phyloP scores from a whole-genome alignment of 2,888 invertebrate genomes.

The Hermaeophaga mercurialis region DNA sequence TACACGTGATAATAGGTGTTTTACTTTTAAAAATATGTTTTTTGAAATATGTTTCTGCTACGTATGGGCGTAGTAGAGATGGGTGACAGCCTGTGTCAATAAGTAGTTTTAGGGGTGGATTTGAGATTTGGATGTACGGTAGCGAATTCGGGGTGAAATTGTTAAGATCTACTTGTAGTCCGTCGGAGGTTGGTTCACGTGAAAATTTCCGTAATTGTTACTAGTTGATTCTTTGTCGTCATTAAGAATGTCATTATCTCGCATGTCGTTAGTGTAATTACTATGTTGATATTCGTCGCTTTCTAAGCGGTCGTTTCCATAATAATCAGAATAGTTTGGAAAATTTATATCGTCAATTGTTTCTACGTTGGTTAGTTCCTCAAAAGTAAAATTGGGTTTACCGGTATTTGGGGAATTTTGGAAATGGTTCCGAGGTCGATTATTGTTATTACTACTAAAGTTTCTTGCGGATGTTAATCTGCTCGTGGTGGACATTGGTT shows the following conservation, averaged over 20 bases:
- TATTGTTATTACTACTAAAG: neutral
- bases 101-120: conserved; percentile 4
- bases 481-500: conserved; percentile 13
- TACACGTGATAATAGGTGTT: conserved; percentile 1
- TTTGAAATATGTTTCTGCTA: conserved; percentile 6
- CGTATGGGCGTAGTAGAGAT: neutral
- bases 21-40: neutral
- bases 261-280: too few species aligned
- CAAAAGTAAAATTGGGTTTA: neutral
- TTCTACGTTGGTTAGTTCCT: neutral
- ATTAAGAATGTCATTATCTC: too few species aligned
- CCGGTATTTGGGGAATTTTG: neutral
- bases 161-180: neutral
- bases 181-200: neutral
- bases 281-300: too few species aligned
- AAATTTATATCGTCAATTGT: neutral
- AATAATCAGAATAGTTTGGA: neutral
- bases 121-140: neutral
- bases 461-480: neutral
- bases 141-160: neutral
- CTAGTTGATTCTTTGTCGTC: too few species aligned
- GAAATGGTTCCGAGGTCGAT: neutral
- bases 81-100: neutral
- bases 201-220: too few species aligned
- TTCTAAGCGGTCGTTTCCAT: neutral